Conservation (phyloP, 2,888 invertebrate genomes). For the Cephonodes hylas region DNA sequence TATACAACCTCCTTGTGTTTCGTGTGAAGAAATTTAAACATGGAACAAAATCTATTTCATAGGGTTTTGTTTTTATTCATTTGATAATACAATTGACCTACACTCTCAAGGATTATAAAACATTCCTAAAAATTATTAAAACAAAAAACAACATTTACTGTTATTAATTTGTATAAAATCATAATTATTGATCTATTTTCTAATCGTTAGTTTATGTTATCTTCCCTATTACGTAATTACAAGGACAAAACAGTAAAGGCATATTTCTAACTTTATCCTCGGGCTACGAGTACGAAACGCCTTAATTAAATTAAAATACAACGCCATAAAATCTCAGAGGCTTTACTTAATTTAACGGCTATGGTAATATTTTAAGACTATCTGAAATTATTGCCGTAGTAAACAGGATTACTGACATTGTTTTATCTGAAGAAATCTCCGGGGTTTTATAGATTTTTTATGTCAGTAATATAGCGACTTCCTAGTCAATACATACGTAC, state of each 20-base stretch:
- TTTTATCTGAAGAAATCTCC: background rate
- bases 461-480: background rate
- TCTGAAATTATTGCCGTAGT: background rate
- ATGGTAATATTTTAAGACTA: conserved; percentile 2
- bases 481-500: no score
- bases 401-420: background rate
- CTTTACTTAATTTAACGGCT: conserved; percentile 7
- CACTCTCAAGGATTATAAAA: no score
- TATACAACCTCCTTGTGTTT: background rate
- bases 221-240: background rate
- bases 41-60: no score
- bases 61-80: background rate
- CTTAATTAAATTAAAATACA: conserved; percentile 8
- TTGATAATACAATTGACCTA: background rate
- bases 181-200: background rate
- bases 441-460: background rate
- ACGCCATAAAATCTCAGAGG: conserved; percentile 6
- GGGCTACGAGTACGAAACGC: conserved; percentile 6
- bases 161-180: no score
- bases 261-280: conserved; percentile 2
- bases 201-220: background rate
- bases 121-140: background rate
- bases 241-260: background rate
- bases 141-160: no score
- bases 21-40: background rate